Percentiles rank a stretch among this genome's conserved stretches.
These are phyloP conservation scores for Plagodis pulveraria DNA, from an alignment of 2,888 invertebrate species.

Conservation along the genomic window DNA sequence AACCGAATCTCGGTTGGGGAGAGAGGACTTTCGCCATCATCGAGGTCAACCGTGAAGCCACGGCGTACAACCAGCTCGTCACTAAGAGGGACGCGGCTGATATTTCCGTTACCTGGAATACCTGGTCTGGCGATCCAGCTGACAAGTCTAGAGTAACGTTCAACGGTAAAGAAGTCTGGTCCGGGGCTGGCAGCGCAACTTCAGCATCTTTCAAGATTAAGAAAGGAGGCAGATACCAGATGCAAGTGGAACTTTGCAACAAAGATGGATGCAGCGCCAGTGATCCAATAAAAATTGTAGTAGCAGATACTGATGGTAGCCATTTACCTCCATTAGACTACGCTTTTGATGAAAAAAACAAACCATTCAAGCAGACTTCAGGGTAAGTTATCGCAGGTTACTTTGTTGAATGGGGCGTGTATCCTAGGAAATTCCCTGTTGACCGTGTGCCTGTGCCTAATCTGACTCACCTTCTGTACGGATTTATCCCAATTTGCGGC, in stretches of 20 bases:
- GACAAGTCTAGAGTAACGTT: slow-evolving; percentile 66
- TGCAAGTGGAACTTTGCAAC: slow-evolving; percentile 76
- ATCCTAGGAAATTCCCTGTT: slow-evolving; percentile 77
- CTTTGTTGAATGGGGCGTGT: slow-evolving; percentile 81
- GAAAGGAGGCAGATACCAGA: slow-evolving; percentile 76
- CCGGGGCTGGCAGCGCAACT: slow-evolving; percentile 62
- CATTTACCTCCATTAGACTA: slow-evolving; percentile 75
- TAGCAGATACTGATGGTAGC: slow-evolving; percentile 79
- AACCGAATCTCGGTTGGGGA: slow-evolving; percentile 76
- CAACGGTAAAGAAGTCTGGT: slow-evolving; percentile 71
- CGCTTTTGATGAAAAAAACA: slow-evolving; percentile 71
- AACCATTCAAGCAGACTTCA: slow-evolving; percentile 77
- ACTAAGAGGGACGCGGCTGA: slow-evolving; percentile 71
- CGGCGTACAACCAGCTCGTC: slow-evolving; percentile 79
- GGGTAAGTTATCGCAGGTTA: slow-evolving; percentile 78
- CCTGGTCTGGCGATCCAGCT: slow-evolving; percentile 77
- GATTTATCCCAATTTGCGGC: slow-evolving; percentile 79
- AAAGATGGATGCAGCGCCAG: slow-evolving; percentile 72
- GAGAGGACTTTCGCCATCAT: slow-evolving; percentile 77
- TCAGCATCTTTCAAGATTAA: slow-evolving; percentile 75
- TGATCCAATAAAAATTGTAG: slow-evolving; percentile 72
- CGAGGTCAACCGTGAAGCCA: slow-evolving; percentile 80
- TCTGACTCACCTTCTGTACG: slow-evolving; percentile 75
- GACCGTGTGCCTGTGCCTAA: slow-evolving; percentile 75
- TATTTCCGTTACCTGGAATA: slow-evolving; percentile 78